Evolutionary conservation across 2,888 invertebrate species (phyloP).

Genomic region (Priocnemis perturbator): DNA sequence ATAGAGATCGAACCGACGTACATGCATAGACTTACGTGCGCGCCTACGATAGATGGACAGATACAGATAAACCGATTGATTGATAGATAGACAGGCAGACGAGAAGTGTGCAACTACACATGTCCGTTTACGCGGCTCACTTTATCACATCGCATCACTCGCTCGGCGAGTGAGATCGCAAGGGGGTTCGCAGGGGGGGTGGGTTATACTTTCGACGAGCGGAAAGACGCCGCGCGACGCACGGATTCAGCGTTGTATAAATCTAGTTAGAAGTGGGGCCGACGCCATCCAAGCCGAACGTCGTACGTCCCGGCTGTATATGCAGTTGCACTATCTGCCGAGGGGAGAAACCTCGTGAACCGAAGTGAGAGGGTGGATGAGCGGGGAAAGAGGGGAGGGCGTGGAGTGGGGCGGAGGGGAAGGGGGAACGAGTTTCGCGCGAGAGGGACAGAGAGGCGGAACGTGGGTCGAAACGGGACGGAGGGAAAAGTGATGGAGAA

Average conservation of each 20-base stretch:
- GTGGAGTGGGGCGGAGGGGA: too few species aligned
- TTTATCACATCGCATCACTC: not conserved
- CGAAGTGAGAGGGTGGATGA: not conserved
- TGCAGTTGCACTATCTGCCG: constrained; percentile 6
- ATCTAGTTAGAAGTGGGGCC: not conserved
- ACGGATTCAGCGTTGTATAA: not conserved
- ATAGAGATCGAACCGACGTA: constrained; percentile 1
- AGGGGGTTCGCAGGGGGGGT: too few species aligned
- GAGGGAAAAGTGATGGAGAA: too few species aligned
- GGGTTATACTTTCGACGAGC: not conserved
- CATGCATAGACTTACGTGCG: not conserved
- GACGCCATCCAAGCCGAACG: not conserved
- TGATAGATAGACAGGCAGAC: too few species aligned
- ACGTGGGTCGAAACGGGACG: too few species aligned
- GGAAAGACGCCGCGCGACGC: not conserved
- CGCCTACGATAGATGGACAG: too few species aligned
- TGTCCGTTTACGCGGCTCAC: not conserved
- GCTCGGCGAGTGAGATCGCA: not conserved
- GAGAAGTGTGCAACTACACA: not conserved
- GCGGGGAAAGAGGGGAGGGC: constrained; percentile 1
- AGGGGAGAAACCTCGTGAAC: not conserved
- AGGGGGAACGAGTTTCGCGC: too few species aligned
- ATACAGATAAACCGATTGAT: too few species aligned
- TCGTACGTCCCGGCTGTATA: not conserved
- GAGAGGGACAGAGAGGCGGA: too few species aligned